A percentile compares a stretch with the other conserved stretches of the same genome.
phyloP scores from a whole-genome alignment of 2,888 invertebrate genomes.

The Andrena bicolor region DNA sequence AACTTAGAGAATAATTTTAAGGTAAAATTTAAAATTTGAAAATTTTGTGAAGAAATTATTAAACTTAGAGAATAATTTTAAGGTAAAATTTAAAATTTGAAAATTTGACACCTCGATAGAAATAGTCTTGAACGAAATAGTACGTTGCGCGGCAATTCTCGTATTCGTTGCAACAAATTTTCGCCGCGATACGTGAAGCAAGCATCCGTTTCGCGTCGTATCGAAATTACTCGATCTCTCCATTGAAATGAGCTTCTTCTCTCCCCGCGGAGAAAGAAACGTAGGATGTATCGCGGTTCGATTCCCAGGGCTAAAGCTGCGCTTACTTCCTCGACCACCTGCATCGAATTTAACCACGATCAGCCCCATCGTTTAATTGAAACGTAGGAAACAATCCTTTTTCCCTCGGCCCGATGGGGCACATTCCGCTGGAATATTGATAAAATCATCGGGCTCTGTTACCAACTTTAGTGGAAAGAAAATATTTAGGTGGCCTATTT shows the following conservation, averaged over 20 bases:
- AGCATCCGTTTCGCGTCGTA: not conserved
- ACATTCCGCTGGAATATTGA: slow-evolving; percentile 2
- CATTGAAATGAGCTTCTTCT: not conserved
- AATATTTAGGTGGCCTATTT: slow-evolving; percentile 54
- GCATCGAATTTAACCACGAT: no score
- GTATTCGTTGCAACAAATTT: not conserved
- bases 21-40: no score
- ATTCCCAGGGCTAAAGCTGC: no score
- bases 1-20: no score
- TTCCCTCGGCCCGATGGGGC: not conserved
- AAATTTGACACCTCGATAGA: no score
- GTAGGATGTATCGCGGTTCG: not conserved
- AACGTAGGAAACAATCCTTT: not conserved
- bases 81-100: no score
- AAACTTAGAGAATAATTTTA: no score
- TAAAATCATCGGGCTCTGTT: not conserved
- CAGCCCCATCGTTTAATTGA: not conserved
- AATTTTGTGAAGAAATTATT: no score
- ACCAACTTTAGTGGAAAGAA: slow-evolving; percentile 22
- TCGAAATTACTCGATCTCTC: no score
- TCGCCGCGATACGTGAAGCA: not conserved
- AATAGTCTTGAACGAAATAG: no score
- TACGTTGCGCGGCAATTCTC: not conserved
- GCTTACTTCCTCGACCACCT: no score
- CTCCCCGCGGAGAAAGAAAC: not conserved